Base-by-base conservation (phyloP, 2,113 vertebrate species). In the Coreoperca whiteheadi region DNA sequence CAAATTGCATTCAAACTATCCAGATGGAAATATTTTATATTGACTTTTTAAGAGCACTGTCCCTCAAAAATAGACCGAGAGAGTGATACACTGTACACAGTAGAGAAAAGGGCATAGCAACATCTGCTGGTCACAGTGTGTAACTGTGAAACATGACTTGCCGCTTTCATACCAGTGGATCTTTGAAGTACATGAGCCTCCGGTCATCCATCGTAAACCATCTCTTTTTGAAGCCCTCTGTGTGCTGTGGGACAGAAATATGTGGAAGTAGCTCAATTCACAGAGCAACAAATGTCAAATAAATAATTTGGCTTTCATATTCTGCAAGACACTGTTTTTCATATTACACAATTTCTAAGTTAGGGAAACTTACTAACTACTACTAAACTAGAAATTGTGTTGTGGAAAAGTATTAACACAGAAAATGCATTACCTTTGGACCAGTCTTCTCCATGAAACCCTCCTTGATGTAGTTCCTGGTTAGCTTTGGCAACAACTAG, bases 391-490 rank as follows among this genome's bases (percentile, higher is more conserved):
- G n/a, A n/a, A 34, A 41, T 46, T 2, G 7, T 63, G 4, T 30
- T 11, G 30, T 32, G 4, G 20, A 41, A n/a, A 21, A 3, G 1
- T 43, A 66, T 15, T 2, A n/a, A 28, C 25, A 28, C n/a, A 67
- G 25, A 64, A 41, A 64, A 16, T 30, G 23, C 18, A 3, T 86
- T 79, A 95, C 97, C 95, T 96, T 98, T 59, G 97, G 97, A 30
- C 97, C 97, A 0, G 97, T 98, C 91, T 98, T 98, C 90, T 97
- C 96, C 97, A 98, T 98, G 91, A 95, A 97, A 34, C 97, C 97
- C 93, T 97, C 96, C 90, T 96, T 97, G 71, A 94, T 77, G 82
- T 96, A 98, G 92, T 95, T 96, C 92, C 97, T 96, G 78, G 97
- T 97, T 85, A 97, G 93, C 85, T 94, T 95, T 79, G 96, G 95